phyloP scores from a whole-genome alignment of 2,888 invertebrate genomes.

The Rhingia campestris region DNA sequence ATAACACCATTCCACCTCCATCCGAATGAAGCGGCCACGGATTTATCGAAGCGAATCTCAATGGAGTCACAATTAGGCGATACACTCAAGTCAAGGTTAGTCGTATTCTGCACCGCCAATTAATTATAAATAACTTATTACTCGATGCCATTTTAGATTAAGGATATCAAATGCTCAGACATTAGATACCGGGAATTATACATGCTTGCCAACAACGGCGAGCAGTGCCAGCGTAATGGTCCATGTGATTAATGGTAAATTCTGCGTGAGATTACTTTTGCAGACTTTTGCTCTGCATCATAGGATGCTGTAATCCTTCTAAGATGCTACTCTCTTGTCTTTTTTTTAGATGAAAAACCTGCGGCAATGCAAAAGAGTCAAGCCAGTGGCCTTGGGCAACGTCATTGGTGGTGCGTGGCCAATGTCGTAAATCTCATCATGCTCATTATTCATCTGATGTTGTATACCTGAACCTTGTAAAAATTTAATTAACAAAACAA shows the following conservation, averaged over 20 bases:
- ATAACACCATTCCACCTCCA: conserved; percentile 79
- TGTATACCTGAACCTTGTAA: conserved; percentile 49
- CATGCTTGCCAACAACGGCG: conserved; percentile 93
- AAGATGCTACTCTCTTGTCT: conserved; percentile 10
- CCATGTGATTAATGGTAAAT: conserved; percentile 93
- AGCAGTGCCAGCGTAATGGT: conserved; percentile 92
- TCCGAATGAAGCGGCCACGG: conserved; percentile 78
- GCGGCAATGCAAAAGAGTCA: conserved; percentile 93
- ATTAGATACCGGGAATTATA: conserved; percentile 93
- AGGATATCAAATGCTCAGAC: conserved; percentile 89
- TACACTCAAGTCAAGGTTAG: conserved; percentile 87
- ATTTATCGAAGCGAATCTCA: conserved; percentile 80
- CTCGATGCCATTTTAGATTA: conserved; percentile 82
- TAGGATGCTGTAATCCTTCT: conserved; percentile 21
- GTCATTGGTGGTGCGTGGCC: conserved; percentile 33
- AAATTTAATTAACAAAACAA: conserved; percentile 26
- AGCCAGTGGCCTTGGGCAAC: conserved; percentile 8
- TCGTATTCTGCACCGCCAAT: not conserved
- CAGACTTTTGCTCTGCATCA: not conserved
- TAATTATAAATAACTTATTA: conserved; percentile 49
- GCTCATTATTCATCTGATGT: conserved; percentile 65
- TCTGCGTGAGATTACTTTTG: conserved; percentile 42
- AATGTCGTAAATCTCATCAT: conserved; percentile 57
- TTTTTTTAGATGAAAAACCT: conserved; percentile 90
- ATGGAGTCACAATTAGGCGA: conserved; percentile 84